Evolutionary conservation across 2,888 invertebrate genomes (phyloP).

Genomic region (Tolmerus cingulatus): DNA sequence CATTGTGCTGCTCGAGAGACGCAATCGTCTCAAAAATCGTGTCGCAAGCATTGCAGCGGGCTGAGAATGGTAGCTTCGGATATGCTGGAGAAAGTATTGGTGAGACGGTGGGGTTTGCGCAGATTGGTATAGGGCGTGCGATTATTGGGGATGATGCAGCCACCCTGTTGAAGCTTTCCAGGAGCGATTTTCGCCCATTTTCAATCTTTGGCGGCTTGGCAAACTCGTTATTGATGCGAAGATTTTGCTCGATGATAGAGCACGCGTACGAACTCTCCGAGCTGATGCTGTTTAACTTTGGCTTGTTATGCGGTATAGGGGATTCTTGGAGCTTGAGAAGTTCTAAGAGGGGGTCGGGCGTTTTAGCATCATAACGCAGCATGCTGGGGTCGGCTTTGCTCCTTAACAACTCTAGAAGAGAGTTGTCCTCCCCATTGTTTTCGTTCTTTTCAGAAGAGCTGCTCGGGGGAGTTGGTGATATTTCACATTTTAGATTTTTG

Average conservation of each 20-base stretch:
- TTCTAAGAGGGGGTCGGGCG: slow-evolving; percentile 33
- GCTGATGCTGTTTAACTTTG: slow-evolving; percentile 16
- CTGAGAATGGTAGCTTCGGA: slow-evolving; percentile 53
- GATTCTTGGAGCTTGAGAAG: background rate
- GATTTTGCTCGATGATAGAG: slow-evolving; percentile 1
- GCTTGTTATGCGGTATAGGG: background rate
- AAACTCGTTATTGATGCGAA: slow-evolving; percentile 18
- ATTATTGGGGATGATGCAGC: background rate
- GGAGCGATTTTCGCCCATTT: slow-evolving; percentile 44
- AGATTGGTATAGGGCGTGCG: slow-evolving; percentile 8
- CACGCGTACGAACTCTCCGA: slow-evolving; percentile 15
- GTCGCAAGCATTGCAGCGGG: slow-evolving; percentile 59
- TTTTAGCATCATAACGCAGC: slow-evolving; percentile 34
- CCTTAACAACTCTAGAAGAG: slow-evolving; percentile 41
- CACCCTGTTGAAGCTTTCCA: slow-evolving; percentile 45
- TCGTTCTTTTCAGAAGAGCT: slow-evolving; percentile 3
- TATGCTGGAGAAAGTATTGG: slow-evolving; percentile 14
- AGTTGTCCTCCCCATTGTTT: background rate
- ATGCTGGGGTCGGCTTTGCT: slow-evolving; percentile 40
- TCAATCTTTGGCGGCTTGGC: slow-evolving; percentile 17
- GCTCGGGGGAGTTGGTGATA: background rate
- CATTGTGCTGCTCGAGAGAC: slow-evolving; percentile 59
- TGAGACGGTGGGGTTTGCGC: background rate
- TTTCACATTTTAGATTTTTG: background rate
- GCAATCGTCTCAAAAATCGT: slow-evolving; percentile 56